Base-by-base conservation (phyloP, 1,140 invertebrate species). In the Protaetia brevitarsis region DNA sequence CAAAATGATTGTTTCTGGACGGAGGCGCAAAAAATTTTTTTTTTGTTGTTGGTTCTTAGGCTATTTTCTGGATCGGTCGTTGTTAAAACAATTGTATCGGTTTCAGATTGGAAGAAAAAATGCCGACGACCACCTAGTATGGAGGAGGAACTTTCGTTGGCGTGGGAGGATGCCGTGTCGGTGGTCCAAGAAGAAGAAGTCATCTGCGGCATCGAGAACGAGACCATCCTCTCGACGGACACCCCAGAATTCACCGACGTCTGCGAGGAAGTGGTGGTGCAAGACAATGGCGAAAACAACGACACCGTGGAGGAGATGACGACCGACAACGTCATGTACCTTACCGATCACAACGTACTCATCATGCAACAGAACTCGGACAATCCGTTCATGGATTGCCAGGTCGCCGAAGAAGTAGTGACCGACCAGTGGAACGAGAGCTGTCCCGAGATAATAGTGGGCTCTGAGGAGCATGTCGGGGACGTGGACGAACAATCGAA, bases 371-470 rank as follows among this genome's bases (percentile, higher is more conserved):
- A 66, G 72, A 77, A 23, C 64, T 75, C 66, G 29, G 31, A 30
- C 16, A 61, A 28, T 63, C 64, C 28, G 7, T 67, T 75, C 45
- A 72, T 78, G 69, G 73, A 76, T 57, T 87, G 86, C 77, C 79
- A 83, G 69, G 87, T 89, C 10, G 88, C 88, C 1, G 89, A 90
- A 71, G 89, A 91, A 78, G 86, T 91, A 1, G 89, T 91, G 5
- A 87, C 88, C 0, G 89, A 90, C 75, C 16, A 66, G 21, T 67
- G 66, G 66, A 60, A 30, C 27, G 75, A 75, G 45, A 69, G 62
- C 37, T 77, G 73, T 64, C 70, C 73, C 7, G 75, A 78, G 69
- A 73, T 78, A 7, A 68, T 77, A 6, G 71, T 78, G 11, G 74
- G 76, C 2, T 77, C 73, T n/a, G 74, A 78, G 13, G 86, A 88